Base-by-base conservation (phyloP, 2,113 vertebrate genomes). In the Psophia crepitans region DNA sequence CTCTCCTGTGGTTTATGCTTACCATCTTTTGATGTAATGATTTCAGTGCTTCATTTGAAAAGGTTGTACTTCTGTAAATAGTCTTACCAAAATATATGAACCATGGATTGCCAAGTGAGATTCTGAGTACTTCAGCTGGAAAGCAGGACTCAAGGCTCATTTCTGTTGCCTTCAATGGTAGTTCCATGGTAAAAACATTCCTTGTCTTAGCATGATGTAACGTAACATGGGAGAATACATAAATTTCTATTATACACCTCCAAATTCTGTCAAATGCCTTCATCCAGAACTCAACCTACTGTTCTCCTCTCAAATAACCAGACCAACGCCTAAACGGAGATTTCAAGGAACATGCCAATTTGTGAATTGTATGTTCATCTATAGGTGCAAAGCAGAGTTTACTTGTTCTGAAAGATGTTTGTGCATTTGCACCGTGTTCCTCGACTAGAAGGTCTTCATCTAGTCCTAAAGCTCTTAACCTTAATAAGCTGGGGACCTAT, bases 1-100 rank as follows among this genome's bases (percentile, higher is more conserved):
- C 73, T 68, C 85, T 92, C 68, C 85, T 86, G 76, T 90, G 57
- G 54, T 90, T 94, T 86, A 70, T 71, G 35, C 61, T 94, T 94
- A 74, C 68, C 82, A 65, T 88, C 81, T 90, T 84, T 61, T 74
- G 57, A 87, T 69, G 81, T 60, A 91, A n/a, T 35, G 8, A 91
- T 8, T 82, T 68, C 54, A 70, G 43, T 43, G 28, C n/a, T 92
- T 66, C 53, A 61, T 56, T 60, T 74, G 16, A 76, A 91, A 92
- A 84, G 24, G 30, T 68, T 93, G 33, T n/a, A 53, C 39, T 85
- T 57, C 58, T 28, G 48, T 54, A 68, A 88, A 75, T 10, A 79
- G 43, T 43, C 32, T 64, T 65, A 64, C 12, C 49, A 43, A 21
- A 89, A 86, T 64, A 28, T 43, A 58, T 3, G 7, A 94, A 56